phyloP scores from a whole-genome alignment of 1,140 invertebrate genomes.

The Drosophila gunungcola region DNA sequence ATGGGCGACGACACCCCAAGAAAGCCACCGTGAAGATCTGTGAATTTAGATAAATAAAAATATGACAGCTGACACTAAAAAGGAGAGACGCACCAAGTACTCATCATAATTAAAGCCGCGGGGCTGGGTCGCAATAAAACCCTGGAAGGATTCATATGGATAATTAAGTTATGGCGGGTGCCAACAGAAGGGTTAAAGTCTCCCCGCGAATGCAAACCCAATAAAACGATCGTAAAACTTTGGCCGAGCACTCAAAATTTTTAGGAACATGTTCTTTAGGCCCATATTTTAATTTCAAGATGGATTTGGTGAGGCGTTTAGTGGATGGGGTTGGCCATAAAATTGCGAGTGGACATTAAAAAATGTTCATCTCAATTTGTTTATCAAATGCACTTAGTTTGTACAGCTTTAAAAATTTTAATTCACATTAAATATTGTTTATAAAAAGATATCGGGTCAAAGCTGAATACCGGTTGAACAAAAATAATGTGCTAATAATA shows the following conservation, averaged over 20 bases:
- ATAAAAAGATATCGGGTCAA: neutral
- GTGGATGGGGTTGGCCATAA: conserved; percentile 29
- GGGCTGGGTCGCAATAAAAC: conserved; percentile 65
- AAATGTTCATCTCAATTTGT: conserved; percentile 20
- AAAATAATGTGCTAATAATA: neutral
- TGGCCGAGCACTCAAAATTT: conserved; percentile 14
- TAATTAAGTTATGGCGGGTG: conserved; percentile 76
- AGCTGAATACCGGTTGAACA: neutral
- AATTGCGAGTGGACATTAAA: conserved; percentile 30
- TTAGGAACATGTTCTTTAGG: conserved; percentile 33
- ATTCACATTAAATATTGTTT: conserved; percentile 5
- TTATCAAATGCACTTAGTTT: conserved; percentile 14
- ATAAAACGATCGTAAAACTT: conserved; percentile 74
- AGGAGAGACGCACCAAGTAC: conserved; percentile 37
- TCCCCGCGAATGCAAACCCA: conserved; percentile 19
- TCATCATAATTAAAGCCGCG: conserved; percentile 71
- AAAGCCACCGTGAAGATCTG: conserved; percentile 69
- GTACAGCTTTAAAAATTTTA: conserved; percentile 2
- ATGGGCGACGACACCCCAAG: conserved; percentile 52
- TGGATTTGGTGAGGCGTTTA: conserved; percentile 4
- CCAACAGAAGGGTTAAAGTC: conserved; percentile 40
- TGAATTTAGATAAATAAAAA: conserved; percentile 73
- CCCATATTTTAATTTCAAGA: conserved; percentile 50
- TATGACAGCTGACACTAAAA: conserved; percentile 70
- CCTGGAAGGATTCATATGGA: conserved; percentile 76